Evolutionary conservation across 1,140 invertebrate genomes (phyloP), one percentile per base, ranked within the genome.

Genomic region (Trypoxylus dichotomus): DNA sequence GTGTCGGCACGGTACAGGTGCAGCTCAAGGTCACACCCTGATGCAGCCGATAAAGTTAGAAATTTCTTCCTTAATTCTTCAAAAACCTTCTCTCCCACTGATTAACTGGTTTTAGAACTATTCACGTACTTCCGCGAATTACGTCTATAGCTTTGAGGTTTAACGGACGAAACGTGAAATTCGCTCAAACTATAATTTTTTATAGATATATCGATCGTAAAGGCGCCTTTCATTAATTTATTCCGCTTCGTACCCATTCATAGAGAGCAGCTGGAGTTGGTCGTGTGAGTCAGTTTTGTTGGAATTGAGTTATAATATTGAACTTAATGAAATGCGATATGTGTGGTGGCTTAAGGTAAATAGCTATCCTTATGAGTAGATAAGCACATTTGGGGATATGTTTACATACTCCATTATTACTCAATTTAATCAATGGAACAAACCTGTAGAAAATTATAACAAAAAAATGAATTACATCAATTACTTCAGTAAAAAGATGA

Each of bases 61-160:
- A n/a, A 54, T 54, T 54, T 54, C 47, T 54, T 54, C 47, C 47
- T 54, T 54, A 54, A 54, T 54, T 54, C 47, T 54, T 54, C 47
- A 54, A 54, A 54, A 54, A 54, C 47, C 13, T 19, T 54, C 11
- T 54, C 47, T 37, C 0, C 19, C n/a, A 54, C 19, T 54, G 47
- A n/a, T 19, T 54, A 54, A n/a, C 47, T 54, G 19, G 47, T 54
- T 19, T 54, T n/a, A 6, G 2, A 2, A 2, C 47, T 54, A 19
- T 54, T 54, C 47, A 54, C 19, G 19, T 2, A n/a, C 2, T 54
- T 54, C 47, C 15, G n/a, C 15, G 47, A 54, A 54, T 54, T 54
- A 19, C 47, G 15, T 54, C 47, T 54, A 54, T 54, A 54, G 13
- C 47, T 54, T 19, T 54, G 7, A 54, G 47, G 47, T 54, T 54